Conservation (phyloP, 2,797 vertebrate genomes). For the Clarias pachynema region DNA sequence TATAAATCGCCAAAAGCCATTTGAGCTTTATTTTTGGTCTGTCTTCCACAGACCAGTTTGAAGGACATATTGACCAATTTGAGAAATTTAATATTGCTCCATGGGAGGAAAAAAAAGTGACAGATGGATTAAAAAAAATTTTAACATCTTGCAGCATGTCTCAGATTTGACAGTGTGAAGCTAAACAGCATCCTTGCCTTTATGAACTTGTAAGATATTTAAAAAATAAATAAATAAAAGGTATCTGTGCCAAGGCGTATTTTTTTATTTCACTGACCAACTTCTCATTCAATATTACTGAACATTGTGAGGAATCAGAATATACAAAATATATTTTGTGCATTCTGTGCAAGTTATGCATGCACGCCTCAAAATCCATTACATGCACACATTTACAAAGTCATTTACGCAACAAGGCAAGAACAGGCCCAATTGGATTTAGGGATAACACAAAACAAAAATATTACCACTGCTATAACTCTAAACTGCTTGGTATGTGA, state of each 20-base stretch:
- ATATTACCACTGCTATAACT: not conserved
- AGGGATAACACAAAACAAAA: not conserved
- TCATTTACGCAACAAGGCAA: too few species aligned
- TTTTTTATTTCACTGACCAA: not conserved
- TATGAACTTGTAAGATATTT: not conserved
- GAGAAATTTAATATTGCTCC: not conserved
- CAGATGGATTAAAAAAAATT: not conserved
- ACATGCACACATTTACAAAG: not conserved
- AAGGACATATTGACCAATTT: slow-evolving; percentile 25
- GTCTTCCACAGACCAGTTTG: slow-evolving; percentile 24
- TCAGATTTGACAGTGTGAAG: not conserved
- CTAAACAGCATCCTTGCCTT: not conserved
- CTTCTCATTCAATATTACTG: not conserved
- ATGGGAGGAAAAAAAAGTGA: not conserved
- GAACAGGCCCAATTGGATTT: not conserved
- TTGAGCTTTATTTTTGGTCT: slow-evolving; percentile 16
- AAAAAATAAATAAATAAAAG: too few species aligned
- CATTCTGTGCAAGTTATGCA: too few species aligned
- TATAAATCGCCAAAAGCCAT: slow-evolving; percentile 29
- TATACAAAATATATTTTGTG: not conserved
- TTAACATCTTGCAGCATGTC: not conserved
- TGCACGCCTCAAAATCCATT: not conserved
- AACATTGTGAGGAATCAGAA: not conserved
- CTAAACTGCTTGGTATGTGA: not conserved
- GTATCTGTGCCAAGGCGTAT: not conserved